Evolutionary conservation across 2,888 invertebrate genomes (phyloP).

Genomic region (Andrena bucephala): DNA sequence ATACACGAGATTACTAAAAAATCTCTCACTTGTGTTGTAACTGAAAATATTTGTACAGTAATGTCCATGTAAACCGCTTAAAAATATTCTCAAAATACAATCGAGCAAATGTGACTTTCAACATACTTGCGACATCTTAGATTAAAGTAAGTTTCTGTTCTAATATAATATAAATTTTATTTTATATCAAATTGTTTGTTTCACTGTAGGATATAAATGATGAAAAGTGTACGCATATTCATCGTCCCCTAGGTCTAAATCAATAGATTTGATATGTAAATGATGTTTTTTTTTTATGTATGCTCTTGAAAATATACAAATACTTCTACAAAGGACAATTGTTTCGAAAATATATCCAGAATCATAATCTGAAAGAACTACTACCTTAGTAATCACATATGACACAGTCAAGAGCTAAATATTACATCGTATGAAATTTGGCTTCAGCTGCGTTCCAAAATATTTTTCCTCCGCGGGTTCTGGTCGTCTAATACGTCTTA

Average conservation of each 20-base stretch:
- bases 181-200: slow-evolving; percentile 46
- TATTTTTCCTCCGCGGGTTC: slow-evolving; percentile 19
- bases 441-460: slow-evolving; percentile 36
- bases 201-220: slow-evolving; percentile 54
- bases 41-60: slow-evolving; percentile 38
- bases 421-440: slow-evolving; percentile 45
- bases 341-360: slow-evolving; percentile 68
- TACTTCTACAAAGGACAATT: slow-evolving; percentile 55
- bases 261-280: slow-evolving; percentile 76
- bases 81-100: slow-evolving; percentile 42
- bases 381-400: slow-evolving; percentile 58
- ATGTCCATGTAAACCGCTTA: slow-evolving; percentile 31
- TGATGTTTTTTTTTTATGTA: slow-evolving; percentile 48
- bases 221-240: slow-evolving; percentile 49
- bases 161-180: slow-evolving; percentile 49
- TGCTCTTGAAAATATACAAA: slow-evolving; percentile 52
- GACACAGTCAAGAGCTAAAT: slow-evolving; percentile 30
- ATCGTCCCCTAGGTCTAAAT: slow-evolving; percentile 56
- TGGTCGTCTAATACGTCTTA: slow-evolving; percentile 23
- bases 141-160: slow-evolving; percentile 33
- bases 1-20: slow-evolving; percentile 1
- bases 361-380: slow-evolving; percentile 56
- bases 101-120: slow-evolving; percentile 31
- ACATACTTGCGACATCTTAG: slow-evolving; percentile 14
- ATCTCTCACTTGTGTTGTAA: slow-evolving; percentile 6